Percentiles rank a stretch among this genome's conserved stretches.
Conservation (phyloP, 2,888 invertebrate genomes). For the Diachrysia chrysitis region DNA sequence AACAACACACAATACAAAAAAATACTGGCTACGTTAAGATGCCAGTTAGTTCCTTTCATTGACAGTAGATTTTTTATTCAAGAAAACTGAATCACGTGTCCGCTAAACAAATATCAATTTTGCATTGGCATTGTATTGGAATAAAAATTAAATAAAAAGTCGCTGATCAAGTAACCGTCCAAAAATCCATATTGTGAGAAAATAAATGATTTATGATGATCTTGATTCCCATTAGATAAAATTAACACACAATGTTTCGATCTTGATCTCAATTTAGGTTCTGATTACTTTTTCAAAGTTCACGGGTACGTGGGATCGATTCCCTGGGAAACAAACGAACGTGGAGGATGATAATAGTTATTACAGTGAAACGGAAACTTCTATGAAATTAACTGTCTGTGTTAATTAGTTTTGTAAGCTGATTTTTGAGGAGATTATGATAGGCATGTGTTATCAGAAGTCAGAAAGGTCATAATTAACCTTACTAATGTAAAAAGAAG, state of each 20-base stretch:
- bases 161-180: no score
- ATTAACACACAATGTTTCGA: conserved; percentile 56
- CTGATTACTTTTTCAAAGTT: conserved; percentile 45
- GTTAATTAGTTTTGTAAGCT: conserved; percentile 32
- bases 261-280: conserved; percentile 42
- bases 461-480: background rate
- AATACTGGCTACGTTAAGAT: no score
- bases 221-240: conserved; percentile 18
- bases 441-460: background rate
- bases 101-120: no score
- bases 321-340: conserved; percentile 49
- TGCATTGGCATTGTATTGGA: no score
- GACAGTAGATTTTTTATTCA: no score
- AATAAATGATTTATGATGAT: background rate
- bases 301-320: conserved; percentile 58
- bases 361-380: conserved; percentile 33
- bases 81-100: no score
- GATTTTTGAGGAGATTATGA: background rate
- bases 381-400: conserved; percentile 35
- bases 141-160: no score
- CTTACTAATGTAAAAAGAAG: background rate
- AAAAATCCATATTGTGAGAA: no score
- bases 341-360: conserved; percentile 20
- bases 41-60: no score
- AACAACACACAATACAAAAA: no score